Conservation (phyloP, 2,113 vertebrate genomes). For the Heliornis fulica region DNA sequence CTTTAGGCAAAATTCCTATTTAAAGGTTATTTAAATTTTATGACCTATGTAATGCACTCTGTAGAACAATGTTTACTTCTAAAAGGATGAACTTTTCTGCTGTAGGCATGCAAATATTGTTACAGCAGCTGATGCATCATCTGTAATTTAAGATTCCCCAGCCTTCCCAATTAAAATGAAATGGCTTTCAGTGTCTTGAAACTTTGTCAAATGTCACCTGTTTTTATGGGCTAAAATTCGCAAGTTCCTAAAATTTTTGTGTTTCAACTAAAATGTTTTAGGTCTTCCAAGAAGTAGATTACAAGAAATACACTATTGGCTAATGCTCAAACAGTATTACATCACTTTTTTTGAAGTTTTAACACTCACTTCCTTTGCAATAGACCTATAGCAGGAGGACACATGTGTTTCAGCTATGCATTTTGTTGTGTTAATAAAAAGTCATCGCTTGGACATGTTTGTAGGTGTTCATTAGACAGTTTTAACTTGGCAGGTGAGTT, state of each 20-base stretch:
- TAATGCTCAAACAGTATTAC: neutral
- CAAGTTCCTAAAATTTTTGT: neutral
- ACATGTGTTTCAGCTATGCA: neutral
- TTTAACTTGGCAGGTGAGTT: neutral
- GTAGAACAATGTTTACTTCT: neutral
- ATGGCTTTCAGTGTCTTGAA: neutral
- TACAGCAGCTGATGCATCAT: neutral
- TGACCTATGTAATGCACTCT: neutral
- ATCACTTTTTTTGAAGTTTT: neutral
- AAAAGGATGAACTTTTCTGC: neutral
- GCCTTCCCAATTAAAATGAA: neutral
- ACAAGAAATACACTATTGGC: neutral
- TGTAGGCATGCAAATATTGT: neutral
- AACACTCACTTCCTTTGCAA: neutral
- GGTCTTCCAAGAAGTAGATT: neutral
- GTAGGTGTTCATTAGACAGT: neutral
- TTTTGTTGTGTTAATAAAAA: neutral
- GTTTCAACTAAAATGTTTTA: neutral
- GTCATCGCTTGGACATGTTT: neutral
- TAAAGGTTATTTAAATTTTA: slow-evolving; percentile 4
- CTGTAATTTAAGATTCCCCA: neutral
- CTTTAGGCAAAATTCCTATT: slow-evolving; percentile 23
- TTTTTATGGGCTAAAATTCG: neutral
- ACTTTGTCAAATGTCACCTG: neutral
- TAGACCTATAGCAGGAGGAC: neutral